Base-by-base conservation (phyloP, 2,113 vertebrate species). In the Hemiprocne comata region DNA sequence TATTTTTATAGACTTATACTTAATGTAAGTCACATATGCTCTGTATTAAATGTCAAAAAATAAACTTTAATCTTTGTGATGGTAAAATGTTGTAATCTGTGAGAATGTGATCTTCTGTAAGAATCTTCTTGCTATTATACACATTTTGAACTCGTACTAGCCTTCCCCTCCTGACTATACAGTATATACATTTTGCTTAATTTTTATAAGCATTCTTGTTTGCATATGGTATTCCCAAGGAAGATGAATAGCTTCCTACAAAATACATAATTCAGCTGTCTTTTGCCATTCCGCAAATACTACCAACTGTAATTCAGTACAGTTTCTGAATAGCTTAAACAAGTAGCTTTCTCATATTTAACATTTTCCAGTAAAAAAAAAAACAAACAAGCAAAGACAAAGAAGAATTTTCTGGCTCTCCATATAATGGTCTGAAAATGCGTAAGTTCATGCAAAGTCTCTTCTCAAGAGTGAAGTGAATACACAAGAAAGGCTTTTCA, bases 41-140 rank as follows among this genome's bases (percentile, higher is more conserved):
- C 57, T 61, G 28, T 90, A 86, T 78, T 95, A 73, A 83, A 84
- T 44, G 16, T 74, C 86, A 74, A 79, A 88, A 94, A 94, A 76
- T 70, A 93, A 93, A 67, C 78, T 90, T 71, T 93, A 83, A 84
- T 83, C 83, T 95, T 76, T n/a, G 31, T 90, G 72, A 94, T 80
- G 84, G 61, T 81, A 38, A 92, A 77, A 80, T 34, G 23, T n/a
- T 65, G 58, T 42, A 71, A 40, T 83, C 87, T 19, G 65, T 29
- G 36, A 88, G 61, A 84, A 82, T 15, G 25, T 79, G 85, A 94
- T 95, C 78, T 92, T 78, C 70, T 66, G 12, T 50, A 75, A 65
- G 53, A 92, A 95, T 72, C 57, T 83, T 94, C 77, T 55, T 93
- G 69, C 76, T 84, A 44, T 78, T 84, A 62, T 61, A 67, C 46